These are phyloP conservation scores for Loxodonta africana DNA, from an alignment of 2,113 vertebrate species.

Conservation along the genomic window DNA sequence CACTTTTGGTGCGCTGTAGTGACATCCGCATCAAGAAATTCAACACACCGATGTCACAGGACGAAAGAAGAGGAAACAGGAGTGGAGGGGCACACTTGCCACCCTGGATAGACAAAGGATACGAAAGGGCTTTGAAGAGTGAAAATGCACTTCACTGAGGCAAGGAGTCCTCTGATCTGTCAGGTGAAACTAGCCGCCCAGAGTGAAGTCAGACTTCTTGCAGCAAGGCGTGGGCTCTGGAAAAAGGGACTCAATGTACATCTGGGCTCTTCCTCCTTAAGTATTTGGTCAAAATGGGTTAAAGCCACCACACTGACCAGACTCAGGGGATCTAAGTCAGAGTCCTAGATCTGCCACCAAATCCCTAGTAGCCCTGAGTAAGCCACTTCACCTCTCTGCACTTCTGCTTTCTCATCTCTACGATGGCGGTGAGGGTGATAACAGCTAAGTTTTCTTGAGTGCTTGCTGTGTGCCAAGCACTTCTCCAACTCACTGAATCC, in stretches of 20 bases:
- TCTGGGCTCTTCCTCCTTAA: not conserved
- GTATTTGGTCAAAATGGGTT: not conserved
- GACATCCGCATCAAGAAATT: not conserved
- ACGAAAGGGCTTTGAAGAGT: not conserved
- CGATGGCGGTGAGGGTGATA: not conserved
- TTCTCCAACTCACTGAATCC: not conserved
- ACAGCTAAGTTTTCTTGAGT: not conserved
- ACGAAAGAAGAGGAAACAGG: not conserved
- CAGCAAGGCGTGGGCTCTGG: not conserved
- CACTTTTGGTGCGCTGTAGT: fast-evolving
- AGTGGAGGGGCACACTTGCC: not conserved
- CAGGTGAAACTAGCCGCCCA: not conserved
- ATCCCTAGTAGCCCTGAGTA: not conserved
- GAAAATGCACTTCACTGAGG: not conserved
- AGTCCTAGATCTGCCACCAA: not conserved
- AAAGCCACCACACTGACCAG: not conserved
- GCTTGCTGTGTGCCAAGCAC: not conserved
- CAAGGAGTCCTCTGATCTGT: not conserved
- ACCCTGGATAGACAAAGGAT: not conserved
- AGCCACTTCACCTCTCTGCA: not conserved
- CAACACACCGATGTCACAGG: fast-evolving
- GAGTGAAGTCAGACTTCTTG: not conserved
- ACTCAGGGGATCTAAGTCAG: not conserved
- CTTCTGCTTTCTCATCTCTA: not conserved
- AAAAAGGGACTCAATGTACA: too few species aligned